Evolutionary conservation across 2,113 vertebrate species (phyloP).

Genomic region (Arenaria interpres): DNA sequence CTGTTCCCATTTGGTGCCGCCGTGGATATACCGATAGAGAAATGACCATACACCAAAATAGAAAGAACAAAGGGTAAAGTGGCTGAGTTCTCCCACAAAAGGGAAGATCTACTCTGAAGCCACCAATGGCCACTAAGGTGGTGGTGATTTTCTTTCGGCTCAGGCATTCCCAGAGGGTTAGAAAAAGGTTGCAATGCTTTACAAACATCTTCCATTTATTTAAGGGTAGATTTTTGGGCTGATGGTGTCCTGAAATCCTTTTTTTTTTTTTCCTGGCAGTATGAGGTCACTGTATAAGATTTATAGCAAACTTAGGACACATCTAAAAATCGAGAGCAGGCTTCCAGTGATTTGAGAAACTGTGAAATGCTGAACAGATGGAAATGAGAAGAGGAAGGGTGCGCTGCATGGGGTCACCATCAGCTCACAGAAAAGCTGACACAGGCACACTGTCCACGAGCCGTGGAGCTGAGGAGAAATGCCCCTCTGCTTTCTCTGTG

Average conservation of each 20-base stretch:
- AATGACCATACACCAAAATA: background rate
- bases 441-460: background rate
- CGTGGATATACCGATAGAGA: background rate
- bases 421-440: background rate
- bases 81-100: background rate
- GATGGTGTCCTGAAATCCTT: background rate
- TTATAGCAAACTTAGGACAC: background rate
- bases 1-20: background rate
- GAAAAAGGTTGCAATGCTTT: background rate
- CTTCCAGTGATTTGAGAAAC: slow-evolving; percentile 11
- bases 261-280: background rate
- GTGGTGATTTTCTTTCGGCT: background rate
- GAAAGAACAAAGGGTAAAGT: background rate
- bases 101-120: background rate
- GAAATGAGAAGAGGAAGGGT: background rate
- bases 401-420: background rate
- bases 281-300: background rate
- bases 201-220: background rate
- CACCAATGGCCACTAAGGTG: background rate
- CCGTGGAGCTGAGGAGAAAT: background rate
- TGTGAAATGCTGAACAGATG: slow-evolving; percentile 18
- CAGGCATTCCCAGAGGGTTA: background rate
- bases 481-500: background rate
- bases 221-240: background rate
- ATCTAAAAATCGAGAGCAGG: slow-evolving; percentile 2